Base-by-base conservation (phyloP, 2,888 invertebrate genomes). In the Trissoscelio sp. region DNA sequence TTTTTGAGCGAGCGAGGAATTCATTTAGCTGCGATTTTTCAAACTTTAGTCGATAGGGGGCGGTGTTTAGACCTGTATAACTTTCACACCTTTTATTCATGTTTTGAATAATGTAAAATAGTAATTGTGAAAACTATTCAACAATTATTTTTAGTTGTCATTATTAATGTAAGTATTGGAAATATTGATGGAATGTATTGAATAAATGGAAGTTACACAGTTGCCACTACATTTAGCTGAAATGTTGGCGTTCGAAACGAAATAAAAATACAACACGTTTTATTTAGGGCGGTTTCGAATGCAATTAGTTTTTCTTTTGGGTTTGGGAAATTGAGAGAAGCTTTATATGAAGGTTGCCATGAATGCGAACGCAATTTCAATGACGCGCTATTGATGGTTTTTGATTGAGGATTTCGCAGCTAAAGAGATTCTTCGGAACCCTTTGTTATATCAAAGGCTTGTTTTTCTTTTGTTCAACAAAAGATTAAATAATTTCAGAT, bases 381-480 rank as follows among this genome's bases (percentile, higher is more conserved):
- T 12, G 3, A 5, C n/a, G 14, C 14, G 39, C 12, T 39, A 39
- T 39, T 34, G 9, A 24, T 51, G 51, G 51, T n/a, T 53, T 53
- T 14, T 31, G 31, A 53, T 16, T 12, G 31, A 7, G 28, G 53
- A 53, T 24, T 37, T 57, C 18, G 58, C 42, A 58, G 39, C 2
- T 58, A 14, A 58, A 24, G 57, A 57, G 57, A 57, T 57, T 57
- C 57, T 18, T 58, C 24, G 58, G 7, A n/a, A 24, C 18, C 37
- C 6, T 39, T 42, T 58, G 22, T 58, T 58, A 24, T 22, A 37
- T 37, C 39, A 42, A 58, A 24, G 24, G 58, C 58, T 58, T 58
- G 42, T 42, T 58, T 58, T 58, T 34, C 20, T 37, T 18, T 57
- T 24, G 11, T 16, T 55, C 14, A 55, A 55, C 6, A 24, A 24